Percentiles rank a stretch among this genome's conserved stretches.
These are phyloP conservation scores for Ptychoptera albimana DNA, from an alignment of 2,888 invertebrate species.

Conservation along the genomic window DNA sequence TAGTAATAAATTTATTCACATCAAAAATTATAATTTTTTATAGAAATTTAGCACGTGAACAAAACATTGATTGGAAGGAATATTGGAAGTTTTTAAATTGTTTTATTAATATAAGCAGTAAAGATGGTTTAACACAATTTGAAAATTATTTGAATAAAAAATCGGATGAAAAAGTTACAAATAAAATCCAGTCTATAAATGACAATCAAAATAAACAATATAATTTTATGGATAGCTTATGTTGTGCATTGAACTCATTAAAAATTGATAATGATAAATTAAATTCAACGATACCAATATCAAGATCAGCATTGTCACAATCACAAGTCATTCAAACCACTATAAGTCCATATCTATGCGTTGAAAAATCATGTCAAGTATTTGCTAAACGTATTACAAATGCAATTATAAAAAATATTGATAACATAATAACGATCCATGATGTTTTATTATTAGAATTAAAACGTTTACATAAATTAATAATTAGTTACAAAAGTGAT, in stretches of 20 bases:
- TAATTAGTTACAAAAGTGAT: constrained; percentile 52
- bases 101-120: constrained; percentile 59
- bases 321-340: constrained; percentile 11
- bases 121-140: constrained; percentile 54
- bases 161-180: constrained; percentile 2
- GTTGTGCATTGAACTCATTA: constrained; percentile 14
- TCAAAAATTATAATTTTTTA: neutral
- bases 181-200: neutral
- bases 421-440: constrained; percentile 38
- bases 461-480: constrained; percentile 49
- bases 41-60: constrained; percentile 39
- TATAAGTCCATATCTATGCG: constrained; percentile 31
- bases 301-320: constrained; percentile 7
- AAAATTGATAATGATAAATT: constrained; percentile 9
- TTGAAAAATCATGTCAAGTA: constrained; percentile 45
- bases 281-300: constrained; percentile 6
- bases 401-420: constrained; percentile 39
- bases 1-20: neutral
- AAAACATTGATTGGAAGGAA: constrained; percentile 71
- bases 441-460: constrained; percentile 47
- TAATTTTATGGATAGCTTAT: constrained; percentile 14
- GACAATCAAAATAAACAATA: constrained; percentile 9
- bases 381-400: constrained; percentile 55
- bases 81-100: constrained; percentile 82
- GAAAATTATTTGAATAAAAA: constrained; percentile 48